These are phyloP conservation scores for Procavia capensis DNA, from an alignment of 2,113 vertebrate species.

Conservation along the genomic window DNA sequence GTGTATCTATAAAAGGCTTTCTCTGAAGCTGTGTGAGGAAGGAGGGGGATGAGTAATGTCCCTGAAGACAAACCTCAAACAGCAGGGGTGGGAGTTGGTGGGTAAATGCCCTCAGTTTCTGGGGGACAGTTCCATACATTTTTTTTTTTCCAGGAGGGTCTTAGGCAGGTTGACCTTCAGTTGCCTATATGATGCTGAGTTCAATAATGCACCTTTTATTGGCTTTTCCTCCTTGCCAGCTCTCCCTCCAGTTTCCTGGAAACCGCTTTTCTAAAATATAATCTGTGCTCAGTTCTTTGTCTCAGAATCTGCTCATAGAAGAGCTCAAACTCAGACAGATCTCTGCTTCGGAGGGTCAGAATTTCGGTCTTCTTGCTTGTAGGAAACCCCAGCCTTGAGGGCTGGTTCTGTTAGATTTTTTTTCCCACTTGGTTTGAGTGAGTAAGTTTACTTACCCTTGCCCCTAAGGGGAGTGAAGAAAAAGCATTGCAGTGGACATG, in stretches of 20 bases:
- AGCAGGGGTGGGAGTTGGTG: background rate
- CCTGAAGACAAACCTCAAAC: background rate
- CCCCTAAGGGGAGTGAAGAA: background rate
- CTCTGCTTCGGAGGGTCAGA: rapidly evolving
- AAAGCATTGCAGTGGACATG: background rate
- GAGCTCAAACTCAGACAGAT: background rate
- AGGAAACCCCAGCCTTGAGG: background rate
- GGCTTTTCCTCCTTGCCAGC: background rate
- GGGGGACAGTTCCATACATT: background rate
- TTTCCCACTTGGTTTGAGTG: too few species aligned
- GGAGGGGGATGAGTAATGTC: too few species aligned
- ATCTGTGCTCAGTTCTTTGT: background rate
- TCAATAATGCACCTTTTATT: background rate
- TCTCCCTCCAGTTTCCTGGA: background rate
- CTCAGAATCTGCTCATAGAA: background rate
- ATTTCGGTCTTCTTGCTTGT: background rate
- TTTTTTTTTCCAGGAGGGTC: background rate
- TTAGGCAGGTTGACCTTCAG: background rate
- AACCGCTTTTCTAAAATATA: background rate
- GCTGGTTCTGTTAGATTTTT: background rate
- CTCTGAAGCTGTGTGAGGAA: background rate
- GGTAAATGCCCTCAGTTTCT: background rate
- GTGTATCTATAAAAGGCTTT: background rate
- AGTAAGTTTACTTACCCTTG: background rate
- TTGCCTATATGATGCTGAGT: background rate